These are phyloP conservation scores for Phrynocephalus versicolor DNA, from an alignment of 2,113 vertebrate species.

Conservation along the genomic window DNA sequence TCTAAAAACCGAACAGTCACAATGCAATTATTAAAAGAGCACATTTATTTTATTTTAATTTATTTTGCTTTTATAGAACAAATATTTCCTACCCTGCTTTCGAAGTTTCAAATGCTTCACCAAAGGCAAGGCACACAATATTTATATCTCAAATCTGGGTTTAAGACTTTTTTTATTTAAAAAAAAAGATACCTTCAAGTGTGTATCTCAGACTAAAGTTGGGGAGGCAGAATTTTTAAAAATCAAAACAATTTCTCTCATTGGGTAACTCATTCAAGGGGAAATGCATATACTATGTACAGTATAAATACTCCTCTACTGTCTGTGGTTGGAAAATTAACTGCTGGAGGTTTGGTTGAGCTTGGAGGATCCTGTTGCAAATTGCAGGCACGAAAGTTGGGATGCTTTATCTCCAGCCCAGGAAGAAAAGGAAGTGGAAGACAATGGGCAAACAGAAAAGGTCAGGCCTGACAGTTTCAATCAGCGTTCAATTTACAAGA, in stretches of 20 bases:
- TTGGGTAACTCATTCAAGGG: not conserved
- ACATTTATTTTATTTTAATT: too few species aligned
- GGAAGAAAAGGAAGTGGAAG: not conserved
- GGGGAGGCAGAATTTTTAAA: not conserved
- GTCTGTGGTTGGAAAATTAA: not conserved
- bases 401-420: not conserved
- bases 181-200: not conserved
- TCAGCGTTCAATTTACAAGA: not conserved
- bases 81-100: not conserved
- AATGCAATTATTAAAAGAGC: not conserved
- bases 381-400: not conserved
- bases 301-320: not conserved
- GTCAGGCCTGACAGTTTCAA: not conserved
- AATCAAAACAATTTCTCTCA: not conserved
- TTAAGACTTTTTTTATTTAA: not conserved
- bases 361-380: not conserved
- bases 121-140: not conserved
- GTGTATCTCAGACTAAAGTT: not conserved
- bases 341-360: not conserved
- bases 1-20: not conserved
- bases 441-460: not conserved
- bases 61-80: not conserved
- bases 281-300: not conserved
- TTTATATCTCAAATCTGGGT: not conserved
- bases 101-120: accelerated